phyloP scores from a whole-genome alignment of 2,797 vertebrate genomes.

The Phataginus tetradactyla region DNA sequence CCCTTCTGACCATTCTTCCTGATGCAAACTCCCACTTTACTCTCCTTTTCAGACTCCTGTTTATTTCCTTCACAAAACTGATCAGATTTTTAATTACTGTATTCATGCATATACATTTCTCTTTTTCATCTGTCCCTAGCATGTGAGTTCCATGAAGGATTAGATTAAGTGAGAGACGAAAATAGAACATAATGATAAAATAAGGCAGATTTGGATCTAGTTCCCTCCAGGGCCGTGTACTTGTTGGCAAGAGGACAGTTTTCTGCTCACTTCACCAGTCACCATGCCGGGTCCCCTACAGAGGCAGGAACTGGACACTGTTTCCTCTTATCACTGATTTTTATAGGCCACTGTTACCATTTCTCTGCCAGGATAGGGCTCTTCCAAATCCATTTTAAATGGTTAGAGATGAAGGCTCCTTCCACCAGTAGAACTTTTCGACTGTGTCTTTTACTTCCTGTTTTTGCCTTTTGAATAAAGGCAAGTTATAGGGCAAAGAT shows the following conservation, averaged over 20 bases:
- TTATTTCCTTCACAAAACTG: background rate
- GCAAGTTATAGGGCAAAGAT: background rate
- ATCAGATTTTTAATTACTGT: background rate
- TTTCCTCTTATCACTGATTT: background rate
- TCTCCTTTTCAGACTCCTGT: background rate
- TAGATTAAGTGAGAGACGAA: background rate
- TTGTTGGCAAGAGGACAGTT: background rate
- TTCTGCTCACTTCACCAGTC: background rate
- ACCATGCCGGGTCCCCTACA: background rate
- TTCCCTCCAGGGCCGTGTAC: background rate
- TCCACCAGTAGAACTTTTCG: background rate
- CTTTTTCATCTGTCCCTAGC: background rate
- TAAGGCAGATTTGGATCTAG: background rate
- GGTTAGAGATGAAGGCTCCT: background rate
- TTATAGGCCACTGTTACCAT: background rate
- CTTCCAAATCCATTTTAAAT: background rate
- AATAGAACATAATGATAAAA: background rate
- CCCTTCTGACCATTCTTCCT: background rate
- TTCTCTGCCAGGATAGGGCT: background rate
- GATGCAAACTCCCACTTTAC: rapidly evolving
- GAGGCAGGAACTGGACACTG: background rate
- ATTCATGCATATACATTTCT: background rate
- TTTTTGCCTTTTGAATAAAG: background rate
- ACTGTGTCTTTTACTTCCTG: background rate
- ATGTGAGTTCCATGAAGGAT: background rate